Percentiles rank a stretch among this genome's conserved stretches.
Conservation (phyloP, 2,113 vertebrate species). For the Elaphurus davidianus region DNA sequence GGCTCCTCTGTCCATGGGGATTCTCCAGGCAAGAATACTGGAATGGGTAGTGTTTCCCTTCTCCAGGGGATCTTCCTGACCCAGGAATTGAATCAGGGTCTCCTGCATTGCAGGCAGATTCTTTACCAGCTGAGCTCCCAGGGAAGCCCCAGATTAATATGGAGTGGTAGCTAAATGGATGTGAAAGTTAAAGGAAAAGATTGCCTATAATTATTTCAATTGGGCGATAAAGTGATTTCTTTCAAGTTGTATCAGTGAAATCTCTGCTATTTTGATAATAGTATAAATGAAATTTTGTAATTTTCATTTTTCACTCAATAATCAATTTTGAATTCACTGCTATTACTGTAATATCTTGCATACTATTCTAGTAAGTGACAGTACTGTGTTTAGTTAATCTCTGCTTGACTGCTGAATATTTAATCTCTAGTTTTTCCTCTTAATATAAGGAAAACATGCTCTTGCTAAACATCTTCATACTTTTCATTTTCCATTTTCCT, state of each 20-base stretch:
- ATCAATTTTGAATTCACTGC: not conserved
- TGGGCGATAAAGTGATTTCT: not conserved
- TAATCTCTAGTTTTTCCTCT: not conserved
- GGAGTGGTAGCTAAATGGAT: not conserved
- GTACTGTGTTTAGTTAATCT: not conserved
- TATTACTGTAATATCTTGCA: not conserved
- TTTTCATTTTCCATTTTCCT: not conserved
- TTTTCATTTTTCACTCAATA: not conserved
- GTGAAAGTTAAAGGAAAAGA: not conserved
- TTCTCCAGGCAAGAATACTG: not conserved
- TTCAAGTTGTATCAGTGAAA: not conserved
- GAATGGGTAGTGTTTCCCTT: not conserved
- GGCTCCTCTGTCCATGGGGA: not conserved
- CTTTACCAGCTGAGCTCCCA: not conserved
- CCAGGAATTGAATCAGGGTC: not conserved
- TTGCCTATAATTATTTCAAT: not conserved
- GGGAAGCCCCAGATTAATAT: not conserved
- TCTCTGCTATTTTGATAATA: not conserved
- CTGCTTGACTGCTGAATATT: not conserved
- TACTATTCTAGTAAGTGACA: not conserved
- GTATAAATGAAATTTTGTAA: not conserved
- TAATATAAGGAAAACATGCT: not conserved
- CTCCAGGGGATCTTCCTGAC: not conserved
- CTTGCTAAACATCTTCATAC: not conserved
- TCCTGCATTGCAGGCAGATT: not conserved